Evolutionary conservation across 1,140 invertebrate genomes (phyloP), one percentile per base, ranked within the genome.

Genomic region (Orius insidiosus): DNA sequence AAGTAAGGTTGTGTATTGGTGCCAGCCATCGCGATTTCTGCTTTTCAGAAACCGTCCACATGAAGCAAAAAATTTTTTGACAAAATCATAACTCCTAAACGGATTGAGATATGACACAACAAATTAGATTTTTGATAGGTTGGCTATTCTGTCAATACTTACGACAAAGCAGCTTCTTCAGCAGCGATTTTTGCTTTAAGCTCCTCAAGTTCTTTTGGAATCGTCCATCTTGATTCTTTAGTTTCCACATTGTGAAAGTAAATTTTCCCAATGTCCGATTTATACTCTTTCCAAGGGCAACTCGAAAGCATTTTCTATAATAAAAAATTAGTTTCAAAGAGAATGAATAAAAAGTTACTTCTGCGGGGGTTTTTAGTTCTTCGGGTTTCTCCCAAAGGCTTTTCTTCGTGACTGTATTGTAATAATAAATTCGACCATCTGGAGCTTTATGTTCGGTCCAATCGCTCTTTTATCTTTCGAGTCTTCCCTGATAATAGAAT

Each of bases 361-460:
- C 92, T 47, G 79, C 77, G 6, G 82, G 71, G 18, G 83, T 78
- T 70, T 96, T 97, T 11, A 97, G 66, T 54, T 92, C 86, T 61
- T 97, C 90, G 1, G 95, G 95, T 62, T 98, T 98, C 57, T 97
- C 92, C 95, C 95, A 98, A 1, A 82, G 74, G 39, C 90, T 95
- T 59, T 96, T 85, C 59, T 96, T 95, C 0, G 90, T 94, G 14
- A 78, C 66, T 47, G 74, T 76, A 61, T 98, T 98, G 58, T 96
- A 96, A 64, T 90, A 98, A 66, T 98, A 98, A 0, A 75, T 87
- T 32, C 90, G 66, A 10, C 92, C 93, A 71, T 98, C 94, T 2
- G 90, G 92, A 13, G 92, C 83, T 62, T 89, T 94, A 61, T 97
- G 92, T 60, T 97, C 92, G 4, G 83, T 85, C 94, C 93, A 98